Evolutionary conservation across 2,797 vertebrate species (phyloP).

Genomic region (Poeciliopsis gracilis): DNA sequence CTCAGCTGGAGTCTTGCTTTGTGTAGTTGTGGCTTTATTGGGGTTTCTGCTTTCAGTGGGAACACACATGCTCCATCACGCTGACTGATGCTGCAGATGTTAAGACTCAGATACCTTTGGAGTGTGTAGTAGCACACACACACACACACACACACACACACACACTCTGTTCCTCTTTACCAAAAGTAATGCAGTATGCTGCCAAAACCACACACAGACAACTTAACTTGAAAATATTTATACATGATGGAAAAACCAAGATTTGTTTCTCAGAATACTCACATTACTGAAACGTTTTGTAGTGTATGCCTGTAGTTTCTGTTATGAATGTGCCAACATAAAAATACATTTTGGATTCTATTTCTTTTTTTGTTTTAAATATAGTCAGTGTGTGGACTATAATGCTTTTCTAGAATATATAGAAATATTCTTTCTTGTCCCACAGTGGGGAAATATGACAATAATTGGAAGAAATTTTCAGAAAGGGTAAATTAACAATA

Average conservation of each 20-base stretch:
- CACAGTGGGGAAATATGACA: not conserved
- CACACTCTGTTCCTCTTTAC: not conserved
- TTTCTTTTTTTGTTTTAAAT: not conserved
- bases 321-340: not conserved
- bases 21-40: constrained; percentile 36
- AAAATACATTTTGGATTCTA: not conserved
- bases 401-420: not conserved
- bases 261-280: not conserved
- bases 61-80: constrained; percentile 51
- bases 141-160: not conserved
- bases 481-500: no score
- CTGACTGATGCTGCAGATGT: constrained; percentile 40
- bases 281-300: not conserved
- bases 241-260: not conserved
- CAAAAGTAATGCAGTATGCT: not conserved
- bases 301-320: not conserved
- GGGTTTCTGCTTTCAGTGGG: constrained; percentile 17
- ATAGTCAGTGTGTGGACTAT: not conserved
- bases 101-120: not conserved
- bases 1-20: constrained; percentile 60
- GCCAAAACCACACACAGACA: not conserved
- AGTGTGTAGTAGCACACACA: not conserved
- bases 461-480: not conserved
- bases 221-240: not conserved
- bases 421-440: not conserved